Conservation (phyloP, 92 coral and sea anemone genomes). For the Porites lobata region DNA sequence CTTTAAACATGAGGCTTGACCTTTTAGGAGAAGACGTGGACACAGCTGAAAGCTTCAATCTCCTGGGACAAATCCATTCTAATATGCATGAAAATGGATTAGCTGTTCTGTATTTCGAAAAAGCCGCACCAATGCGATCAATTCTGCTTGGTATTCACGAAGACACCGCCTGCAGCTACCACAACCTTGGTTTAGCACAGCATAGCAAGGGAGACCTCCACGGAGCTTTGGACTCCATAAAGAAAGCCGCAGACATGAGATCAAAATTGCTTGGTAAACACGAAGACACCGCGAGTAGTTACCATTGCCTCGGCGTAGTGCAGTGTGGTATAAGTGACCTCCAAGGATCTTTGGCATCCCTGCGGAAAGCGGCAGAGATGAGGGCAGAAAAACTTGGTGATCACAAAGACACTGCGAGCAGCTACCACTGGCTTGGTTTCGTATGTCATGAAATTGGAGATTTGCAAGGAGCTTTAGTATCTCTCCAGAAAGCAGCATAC, state of each 20-base stretch:
- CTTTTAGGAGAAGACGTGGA: neutral
- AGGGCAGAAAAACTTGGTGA: neutral
- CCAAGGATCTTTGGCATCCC: neutral
- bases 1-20: neutral
- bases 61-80: neutral
- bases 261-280: neutral
- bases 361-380: neutral
- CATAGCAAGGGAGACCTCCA: neutral
- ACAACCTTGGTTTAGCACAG: neutral
- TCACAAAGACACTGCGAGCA: neutral
- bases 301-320: neutral
- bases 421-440: too few species aligned
- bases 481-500: too few species aligned
- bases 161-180: neutral
- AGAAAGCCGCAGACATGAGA: neutral
- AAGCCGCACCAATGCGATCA: neutral
- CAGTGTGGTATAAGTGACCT: neutral
- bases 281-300: neutral
- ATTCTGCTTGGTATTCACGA: neutral
- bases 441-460: too few species aligned
- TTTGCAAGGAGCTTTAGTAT: too few species aligned
- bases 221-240: neutral
- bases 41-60: neutral
- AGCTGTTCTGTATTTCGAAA: neutral
- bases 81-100: neutral